Evolutionary conservation across 2,113 vertebrate species (phyloP), one percentile per base, ranked within the genome.

Genomic region (Xyliphius kryptos): DNA sequence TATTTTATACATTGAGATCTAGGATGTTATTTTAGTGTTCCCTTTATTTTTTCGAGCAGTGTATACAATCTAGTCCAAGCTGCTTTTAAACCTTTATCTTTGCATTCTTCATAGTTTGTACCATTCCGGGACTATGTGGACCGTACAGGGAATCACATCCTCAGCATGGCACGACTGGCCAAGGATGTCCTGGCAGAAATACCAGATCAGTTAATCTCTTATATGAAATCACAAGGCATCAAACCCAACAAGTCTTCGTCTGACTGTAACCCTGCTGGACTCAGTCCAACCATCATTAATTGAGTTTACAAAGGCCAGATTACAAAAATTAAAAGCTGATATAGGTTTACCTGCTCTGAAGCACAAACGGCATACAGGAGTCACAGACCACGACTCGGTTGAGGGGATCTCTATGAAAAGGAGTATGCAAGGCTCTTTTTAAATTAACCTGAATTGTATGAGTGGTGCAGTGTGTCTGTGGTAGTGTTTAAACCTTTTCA

Each of bases 131-230:
- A 96, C 84, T 96, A 96, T 65, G 89, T 95, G 84, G 91, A 91
- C 73, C 89, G 91, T 53, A 90, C 90, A 0, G 91, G 89, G 21
- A 93, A 93, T 81, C 89, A 95, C 0, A 90, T 95, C 67, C 80
- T 96, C 56, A 95, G 92, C 76, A 96, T 96, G 92, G 92, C 92
- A 0, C 87, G 93, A 49, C 84, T 96, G 75, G 93, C 91, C 56
- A 91, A 91, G 16, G 93, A 95, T 0, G 92, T 96, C n/a, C 88
- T 96, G 76, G 93, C 93, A 0, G 93, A 96, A 85, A 93, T 96
- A 71, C 93, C 93, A 0, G 92, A 96, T 69, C 93, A 96, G 79
- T 85, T 95, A 68, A 90, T 95, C 71, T 91, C 88, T 79, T 94
- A 91, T 81, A 96, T 96, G 93, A 93, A 92, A 80, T 88, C 67